Conservation (phyloP, 2,797 vertebrate genomes). For the Pyrrhura leucotis region DNA sequence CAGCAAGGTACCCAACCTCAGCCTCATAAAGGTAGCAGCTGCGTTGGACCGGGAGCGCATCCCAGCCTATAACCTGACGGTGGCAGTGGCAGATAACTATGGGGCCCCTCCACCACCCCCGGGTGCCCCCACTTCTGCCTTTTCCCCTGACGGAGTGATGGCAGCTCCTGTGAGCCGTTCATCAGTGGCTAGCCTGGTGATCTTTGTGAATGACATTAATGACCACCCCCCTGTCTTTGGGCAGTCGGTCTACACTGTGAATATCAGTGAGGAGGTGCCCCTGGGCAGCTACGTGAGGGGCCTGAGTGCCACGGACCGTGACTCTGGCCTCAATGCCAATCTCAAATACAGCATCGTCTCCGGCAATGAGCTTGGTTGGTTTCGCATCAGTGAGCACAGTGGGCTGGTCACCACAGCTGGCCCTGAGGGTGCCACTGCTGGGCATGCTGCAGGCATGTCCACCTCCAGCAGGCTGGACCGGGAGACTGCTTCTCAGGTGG, state of each 20-base stretch:
- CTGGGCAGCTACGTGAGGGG: constrained; percentile 94
- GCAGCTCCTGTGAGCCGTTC: constrained; percentile 85
- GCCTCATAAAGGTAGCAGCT: constrained; percentile 96
- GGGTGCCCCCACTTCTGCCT: not conserved
- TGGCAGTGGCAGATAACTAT: constrained; percentile 88
- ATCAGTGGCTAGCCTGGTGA: constrained; percentile 93
- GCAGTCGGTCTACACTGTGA: constrained; percentile 88
- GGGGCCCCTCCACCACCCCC: constrained; percentile 34
- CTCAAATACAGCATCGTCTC: constrained; percentile 95
- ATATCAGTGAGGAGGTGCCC: constrained; percentile 93
- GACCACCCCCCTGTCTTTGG: constrained; percentile 96
- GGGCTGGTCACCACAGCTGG: constrained; percentile 89
- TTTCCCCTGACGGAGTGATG: constrained; percentile 16
- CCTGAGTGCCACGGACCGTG: constrained; percentile 93
- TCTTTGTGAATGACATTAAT: constrained; percentile 97
- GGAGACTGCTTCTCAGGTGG: constrained; percentile 89
- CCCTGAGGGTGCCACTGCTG: not conserved
- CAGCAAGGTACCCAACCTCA: constrained; percentile 95
- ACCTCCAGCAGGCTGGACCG: constrained; percentile 80
- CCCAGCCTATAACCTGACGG: constrained; percentile 95
- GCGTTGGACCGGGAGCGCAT: constrained; percentile 94
- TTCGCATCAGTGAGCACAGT: constrained; percentile 93
- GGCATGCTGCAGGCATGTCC: constrained; percentile 50
- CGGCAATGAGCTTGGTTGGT: constrained; percentile 95
- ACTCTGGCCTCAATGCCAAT: constrained; percentile 97